Conservation (phyloP, 2,797 vertebrate genomes). For the Silurus aristotelis region DNA sequence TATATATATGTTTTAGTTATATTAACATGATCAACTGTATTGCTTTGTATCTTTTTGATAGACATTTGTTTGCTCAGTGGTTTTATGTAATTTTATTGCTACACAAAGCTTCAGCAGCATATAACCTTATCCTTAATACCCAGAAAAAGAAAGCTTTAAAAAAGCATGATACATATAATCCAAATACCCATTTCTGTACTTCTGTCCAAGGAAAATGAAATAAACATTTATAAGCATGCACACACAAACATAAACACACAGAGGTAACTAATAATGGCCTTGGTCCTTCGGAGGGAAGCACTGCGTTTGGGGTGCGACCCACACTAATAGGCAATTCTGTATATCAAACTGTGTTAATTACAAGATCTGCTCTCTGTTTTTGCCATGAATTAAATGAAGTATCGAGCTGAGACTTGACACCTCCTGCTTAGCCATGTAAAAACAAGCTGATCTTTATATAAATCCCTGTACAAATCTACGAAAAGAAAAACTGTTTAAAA, state of each 20-base stretch:
- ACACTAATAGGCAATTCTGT: not conserved
- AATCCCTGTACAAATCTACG: not conserved
- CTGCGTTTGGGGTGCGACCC: not conserved
- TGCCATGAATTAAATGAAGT: constrained; percentile 9
- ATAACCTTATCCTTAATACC: not conserved
- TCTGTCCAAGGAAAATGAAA: not conserved
- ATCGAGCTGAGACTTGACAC: not conserved
- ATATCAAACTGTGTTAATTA: not conserved
- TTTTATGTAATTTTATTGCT: not conserved
- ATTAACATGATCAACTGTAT: not conserved
- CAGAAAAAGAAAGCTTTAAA: not conserved
- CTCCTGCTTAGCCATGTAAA: not conserved
- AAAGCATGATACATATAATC: not conserved
- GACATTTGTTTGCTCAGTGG: not conserved
- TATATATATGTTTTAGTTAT: not conserved
- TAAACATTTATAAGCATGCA: not conserved
- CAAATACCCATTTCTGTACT: not conserved
- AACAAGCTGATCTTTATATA: not conserved
- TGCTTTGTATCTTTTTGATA: not conserved
- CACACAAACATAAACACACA: not conserved
- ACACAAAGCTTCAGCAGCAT: not conserved
- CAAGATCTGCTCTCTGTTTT: not conserved
- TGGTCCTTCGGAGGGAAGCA: not conserved
- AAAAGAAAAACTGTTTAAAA: not conserved
- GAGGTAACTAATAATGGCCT: not conserved